Evolutionary conservation across 2,888 invertebrate genomes (phyloP).

Genomic region (Trachelus iudaicus): DNA sequence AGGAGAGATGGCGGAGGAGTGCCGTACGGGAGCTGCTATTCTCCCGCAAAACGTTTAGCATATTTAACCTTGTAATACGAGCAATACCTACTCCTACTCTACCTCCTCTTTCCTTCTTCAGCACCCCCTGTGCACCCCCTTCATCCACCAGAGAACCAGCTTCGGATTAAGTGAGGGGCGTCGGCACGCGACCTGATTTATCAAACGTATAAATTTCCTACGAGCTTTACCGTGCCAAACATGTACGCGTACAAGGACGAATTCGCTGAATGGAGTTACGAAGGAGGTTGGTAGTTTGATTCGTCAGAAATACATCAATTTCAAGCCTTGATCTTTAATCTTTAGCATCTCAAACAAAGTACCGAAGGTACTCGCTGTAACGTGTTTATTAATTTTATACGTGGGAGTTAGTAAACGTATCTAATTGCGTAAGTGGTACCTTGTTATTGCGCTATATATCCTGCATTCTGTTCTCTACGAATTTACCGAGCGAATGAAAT

Average conservation of each 20-base stretch:
- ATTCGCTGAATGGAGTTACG: not conserved
- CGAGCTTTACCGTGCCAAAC: not conserved
- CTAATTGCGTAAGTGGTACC: not conserved
- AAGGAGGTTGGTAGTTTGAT: not conserved
- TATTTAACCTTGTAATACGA: conserved; percentile 24
- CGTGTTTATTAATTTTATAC: not conserved
- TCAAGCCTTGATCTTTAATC: not conserved
- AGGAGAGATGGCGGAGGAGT: conserved; percentile 19
- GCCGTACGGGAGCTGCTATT: conserved; percentile 3
- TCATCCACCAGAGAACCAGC: conserved; percentile 12
- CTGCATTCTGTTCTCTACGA: not conserved
- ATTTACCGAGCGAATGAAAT: not conserved
- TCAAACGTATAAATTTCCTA: conserved; percentile 12
- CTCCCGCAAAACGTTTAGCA: conserved; percentile 22
- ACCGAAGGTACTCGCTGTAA: not conserved
- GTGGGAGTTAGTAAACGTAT: not conserved
- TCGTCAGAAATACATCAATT: not conserved
- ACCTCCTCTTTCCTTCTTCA: not conserved
- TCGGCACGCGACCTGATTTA: conserved; percentile 25
- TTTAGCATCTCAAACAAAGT: not conserved
- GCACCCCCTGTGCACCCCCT: not conserved
- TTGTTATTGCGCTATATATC: not conserved
- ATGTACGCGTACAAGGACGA: not conserved
- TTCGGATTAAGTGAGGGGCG: conserved; percentile 22
- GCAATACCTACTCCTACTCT: conserved; percentile 8